Base-by-base conservation (phyloP, 1,140 invertebrate genomes). In the Ephestia elutella region DNA sequence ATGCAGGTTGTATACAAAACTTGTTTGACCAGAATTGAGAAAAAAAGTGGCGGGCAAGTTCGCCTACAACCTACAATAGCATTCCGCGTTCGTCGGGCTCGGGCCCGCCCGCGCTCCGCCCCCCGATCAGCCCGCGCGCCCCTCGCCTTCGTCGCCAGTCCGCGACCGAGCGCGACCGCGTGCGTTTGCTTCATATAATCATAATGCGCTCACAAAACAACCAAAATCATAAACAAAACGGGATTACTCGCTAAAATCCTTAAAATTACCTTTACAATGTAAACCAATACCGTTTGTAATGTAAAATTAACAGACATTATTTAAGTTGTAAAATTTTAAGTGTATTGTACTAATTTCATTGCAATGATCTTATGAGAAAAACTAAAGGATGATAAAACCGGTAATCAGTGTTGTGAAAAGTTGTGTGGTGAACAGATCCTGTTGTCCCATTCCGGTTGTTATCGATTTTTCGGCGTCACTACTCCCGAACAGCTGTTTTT, bases 1-100 rank as follows among this genome's bases (percentile, higher is more conserved):
- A 87, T 83, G 85, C 85, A 82, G 85, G 85, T 86, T 87, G 82
- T 87, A 87, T 83, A 85, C 82, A 68, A 87, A 87, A 86, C 85
- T 86, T 85, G 85, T 86, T 86, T 87, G 82, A 86, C 85, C 81
- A 87, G 82, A 87, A 86, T 79, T 69, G 74, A 85, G 82, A 84
- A 80, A 85, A 86, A 87, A 87, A 87, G 81, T 86, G 79, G 80
- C 85, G 72, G 81, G 82, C 78, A 79, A 86, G 80, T 84, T 86
- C 81, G 81, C 83, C 80, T 85, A 83, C 82, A 82, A 87, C 83
- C 80, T 85, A 83, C 82, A 82, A 87, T 87, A 84, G 84, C 82
- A 86, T 87, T 86, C 83, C 80, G 73, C 62, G 57, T 62, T 55
- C 64, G 21, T 71, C 74, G 64, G n/a, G 62, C 73, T 73, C 72